These are phyloP conservation scores for Danaus chrysippus DNA, from an alignment of 2,888 invertebrate species.

Conservation along the genomic window DNA sequence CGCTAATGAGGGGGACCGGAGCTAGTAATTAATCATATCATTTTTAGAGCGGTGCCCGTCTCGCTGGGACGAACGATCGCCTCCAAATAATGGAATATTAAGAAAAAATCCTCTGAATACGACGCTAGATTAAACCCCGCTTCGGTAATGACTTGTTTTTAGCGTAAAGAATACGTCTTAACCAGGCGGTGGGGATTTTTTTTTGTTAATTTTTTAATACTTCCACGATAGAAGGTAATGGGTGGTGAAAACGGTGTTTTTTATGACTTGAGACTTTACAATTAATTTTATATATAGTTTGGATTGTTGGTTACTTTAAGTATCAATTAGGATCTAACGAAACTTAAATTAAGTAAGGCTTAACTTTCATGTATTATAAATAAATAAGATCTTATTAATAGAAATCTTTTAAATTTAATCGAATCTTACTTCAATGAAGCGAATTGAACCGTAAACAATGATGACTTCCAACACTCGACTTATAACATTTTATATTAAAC, in stretches of 20 bases:
- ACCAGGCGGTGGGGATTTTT: constrained; percentile 57
- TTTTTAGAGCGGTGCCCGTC: constrained; percentile 67
- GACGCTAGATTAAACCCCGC: constrained; percentile 71
- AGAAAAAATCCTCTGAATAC: constrained; percentile 64
- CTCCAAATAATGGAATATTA: constrained; percentile 68
- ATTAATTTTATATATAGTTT: too few species aligned
- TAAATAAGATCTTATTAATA: too few species aligned
- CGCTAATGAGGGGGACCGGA: constrained; percentile 74
- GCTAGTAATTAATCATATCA: constrained; percentile 77
- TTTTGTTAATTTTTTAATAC: constrained; percentile 68
- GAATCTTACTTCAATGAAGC: constrained; percentile 1
- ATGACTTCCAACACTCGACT: constrained; percentile 50
- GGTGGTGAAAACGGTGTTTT: constrained; percentile 40
- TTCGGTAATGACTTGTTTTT: constrained; percentile 78
- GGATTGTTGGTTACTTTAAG: too few species aligned
- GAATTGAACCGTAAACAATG: constrained; percentile 13
- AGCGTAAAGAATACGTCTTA: constrained; percentile 75
- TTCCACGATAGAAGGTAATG: constrained; percentile 58
- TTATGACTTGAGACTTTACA: too few species aligned
- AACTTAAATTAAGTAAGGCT: too few species aligned
- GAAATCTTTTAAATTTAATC: not conserved
- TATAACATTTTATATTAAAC: constrained; percentile 55
- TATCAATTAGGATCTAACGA: too few species aligned
- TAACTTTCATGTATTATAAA: too few species aligned
- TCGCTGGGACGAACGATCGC: constrained; percentile 61